Conservation (phyloP, 2,888 invertebrate genomes). For the Dynastes tityus region DNA sequence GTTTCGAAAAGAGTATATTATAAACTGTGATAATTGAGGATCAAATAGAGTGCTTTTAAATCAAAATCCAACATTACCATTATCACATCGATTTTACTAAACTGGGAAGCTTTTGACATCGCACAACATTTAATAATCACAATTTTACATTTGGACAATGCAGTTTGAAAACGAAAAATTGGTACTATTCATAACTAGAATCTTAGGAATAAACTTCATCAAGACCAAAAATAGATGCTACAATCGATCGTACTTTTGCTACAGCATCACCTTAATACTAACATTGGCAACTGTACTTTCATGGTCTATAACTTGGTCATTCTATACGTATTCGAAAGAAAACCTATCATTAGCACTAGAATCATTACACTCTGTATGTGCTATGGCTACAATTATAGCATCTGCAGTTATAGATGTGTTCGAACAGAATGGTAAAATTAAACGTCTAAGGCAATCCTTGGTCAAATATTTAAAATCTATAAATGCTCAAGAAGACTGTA, state of each 20-base stretch:
- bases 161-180: not conserved
- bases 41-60: no score
- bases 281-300: not conserved
- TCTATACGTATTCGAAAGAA: not conserved
- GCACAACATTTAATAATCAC: not conserved
- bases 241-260: not conserved
- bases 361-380: not conserved
- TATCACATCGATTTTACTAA: no score
- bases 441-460: not conserved
- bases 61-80: no score
- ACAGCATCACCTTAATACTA: not conserved
- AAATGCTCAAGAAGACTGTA: not conserved
- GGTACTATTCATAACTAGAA: not conserved
- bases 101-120: no score
- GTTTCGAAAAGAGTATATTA: no score
- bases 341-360: not conserved
- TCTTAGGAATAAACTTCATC: conserved; percentile 14
- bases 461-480: conserved; percentile 12
- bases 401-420: conserved; percentile 7
- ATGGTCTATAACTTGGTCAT: not conserved
- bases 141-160: not conserved
- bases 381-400: not conserved
- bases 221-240: not conserved
- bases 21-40: no score
- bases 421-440: not conserved